Conservation (phyloP, 2,888 invertebrate species). For the Chouioia cunea region DNA sequence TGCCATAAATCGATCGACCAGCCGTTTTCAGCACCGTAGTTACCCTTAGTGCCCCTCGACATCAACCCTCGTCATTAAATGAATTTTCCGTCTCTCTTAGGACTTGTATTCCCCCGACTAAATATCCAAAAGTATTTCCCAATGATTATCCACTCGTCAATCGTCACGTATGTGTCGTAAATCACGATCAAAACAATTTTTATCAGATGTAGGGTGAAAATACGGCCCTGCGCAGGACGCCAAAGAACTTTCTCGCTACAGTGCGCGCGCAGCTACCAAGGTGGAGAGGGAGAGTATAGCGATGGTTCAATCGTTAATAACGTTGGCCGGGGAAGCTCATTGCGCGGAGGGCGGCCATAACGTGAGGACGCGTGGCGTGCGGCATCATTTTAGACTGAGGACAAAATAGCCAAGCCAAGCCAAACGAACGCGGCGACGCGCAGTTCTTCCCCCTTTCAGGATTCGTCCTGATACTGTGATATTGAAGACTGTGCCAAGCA, state of each 20-base stretch:
- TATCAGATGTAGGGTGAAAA: background rate
- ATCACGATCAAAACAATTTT: too few species aligned
- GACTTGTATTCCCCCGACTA: too few species aligned
- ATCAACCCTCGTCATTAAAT: too few species aligned
- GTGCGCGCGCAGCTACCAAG: constrained; percentile 51
- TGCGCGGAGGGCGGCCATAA: constrained; percentile 65
- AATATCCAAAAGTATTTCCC: background rate
- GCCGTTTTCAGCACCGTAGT: constrained; percentile 4
- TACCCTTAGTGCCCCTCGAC: too few species aligned
- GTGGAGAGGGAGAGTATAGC: constrained; percentile 55
- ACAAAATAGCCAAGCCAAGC: constrained; percentile 56
- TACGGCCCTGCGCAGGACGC: constrained; percentile 44
- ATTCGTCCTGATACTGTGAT: constrained; percentile 66
- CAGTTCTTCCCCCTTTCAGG: constrained; percentile 63
- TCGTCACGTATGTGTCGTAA: too few species aligned
- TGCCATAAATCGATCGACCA: constrained; percentile 40
- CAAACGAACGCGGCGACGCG: constrained; percentile 60
- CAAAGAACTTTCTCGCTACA: constrained; percentile 49
- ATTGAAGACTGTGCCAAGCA: constrained; percentile 68
- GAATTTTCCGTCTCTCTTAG: too few species aligned
- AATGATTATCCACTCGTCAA: too few species aligned
- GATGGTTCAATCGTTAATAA: constrained; percentile 63
- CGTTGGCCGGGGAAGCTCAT: constrained; percentile 58
- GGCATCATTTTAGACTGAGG: background rate
- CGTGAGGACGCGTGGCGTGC: constrained; percentile 54